Evolutionary conservation across 2,797 vertebrate species (phyloP).

Genomic region (Phaenicophaeus curvirostris): DNA sequence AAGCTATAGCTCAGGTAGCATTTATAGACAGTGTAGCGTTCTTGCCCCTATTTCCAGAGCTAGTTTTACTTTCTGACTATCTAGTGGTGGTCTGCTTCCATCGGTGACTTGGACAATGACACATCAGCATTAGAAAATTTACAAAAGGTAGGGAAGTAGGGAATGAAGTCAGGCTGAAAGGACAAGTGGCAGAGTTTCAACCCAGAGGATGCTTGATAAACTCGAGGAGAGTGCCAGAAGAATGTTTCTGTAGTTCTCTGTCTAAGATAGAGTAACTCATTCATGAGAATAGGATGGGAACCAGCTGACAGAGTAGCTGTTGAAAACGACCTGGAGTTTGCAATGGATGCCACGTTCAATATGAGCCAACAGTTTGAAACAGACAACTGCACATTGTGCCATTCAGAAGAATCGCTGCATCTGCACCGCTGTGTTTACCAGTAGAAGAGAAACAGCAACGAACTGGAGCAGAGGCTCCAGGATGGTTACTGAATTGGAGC

Average conservation of each 20-base stretch:
- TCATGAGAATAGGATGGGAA: not conserved
- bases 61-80: not conserved
- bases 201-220: not conserved
- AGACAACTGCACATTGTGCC: not conserved
- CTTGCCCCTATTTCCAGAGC: not conserved
- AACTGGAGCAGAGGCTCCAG: not conserved
- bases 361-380: not conserved
- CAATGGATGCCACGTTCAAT: not conserved
- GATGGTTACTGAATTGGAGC: not conserved
- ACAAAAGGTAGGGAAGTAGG: not conserved
- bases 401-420: not conserved
- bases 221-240: not conserved
- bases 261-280: not conserved
- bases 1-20: not conserved
- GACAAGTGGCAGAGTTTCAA: not conserved
- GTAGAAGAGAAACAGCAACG: not conserved
- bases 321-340: not conserved
- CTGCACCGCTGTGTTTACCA: not conserved
- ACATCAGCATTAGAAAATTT: not conserved
- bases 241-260: not conserved
- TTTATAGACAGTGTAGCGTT: not conserved
- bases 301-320: not conserved
- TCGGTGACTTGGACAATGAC: not conserved
- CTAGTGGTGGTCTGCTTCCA: not conserved
- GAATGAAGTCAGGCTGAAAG: not conserved